phyloP scores from a whole-genome alignment of 1,140 invertebrate species.

The Aradophagus sp. region DNA sequence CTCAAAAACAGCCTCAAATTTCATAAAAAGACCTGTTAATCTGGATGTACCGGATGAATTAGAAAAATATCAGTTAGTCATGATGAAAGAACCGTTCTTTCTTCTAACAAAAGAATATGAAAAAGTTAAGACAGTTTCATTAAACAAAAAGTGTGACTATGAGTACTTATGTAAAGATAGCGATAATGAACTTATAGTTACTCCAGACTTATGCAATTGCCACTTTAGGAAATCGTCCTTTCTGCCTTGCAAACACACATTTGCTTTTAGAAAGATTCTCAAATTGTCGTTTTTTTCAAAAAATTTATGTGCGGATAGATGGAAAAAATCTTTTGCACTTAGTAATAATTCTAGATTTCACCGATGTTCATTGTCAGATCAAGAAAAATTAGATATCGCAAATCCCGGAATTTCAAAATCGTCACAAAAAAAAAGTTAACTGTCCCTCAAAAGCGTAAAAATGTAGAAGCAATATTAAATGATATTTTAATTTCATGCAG shows the following conservation, averaged over 20 bases:
- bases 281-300: constrained; percentile 6
- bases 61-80: not conserved
- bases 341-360: constrained; percentile 9
- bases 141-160: not conserved
- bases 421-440: constrained; percentile 1
- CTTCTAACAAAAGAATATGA: constrained; percentile 5
- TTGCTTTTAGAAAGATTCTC: not conserved
- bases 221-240: constrained; percentile 7
- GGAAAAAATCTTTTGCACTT: constrained; percentile 7
- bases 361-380: not conserved
- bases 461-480: constrained; percentile 1
- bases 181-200: not conserved
- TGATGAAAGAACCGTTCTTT: constrained; percentile 10
- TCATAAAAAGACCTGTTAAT: constrained; percentile 20
- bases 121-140: not conserved
- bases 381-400: not conserved
- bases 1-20: not conserved
- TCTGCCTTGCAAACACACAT: constrained; percentile 35
- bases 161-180: constrained; percentile 9
- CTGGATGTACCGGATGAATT: not conserved
- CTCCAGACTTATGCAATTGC: constrained; percentile 9
- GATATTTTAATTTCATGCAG: constrained; percentile 9
- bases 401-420: constrained; percentile 3
- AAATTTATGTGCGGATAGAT: constrained; percentile 29
- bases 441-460: constrained; percentile 8